These are phyloP conservation scores for Hylomyscus alleni DNA, from an alignment of 2,797 vertebrate genomes.

Conservation along the genomic window DNA sequence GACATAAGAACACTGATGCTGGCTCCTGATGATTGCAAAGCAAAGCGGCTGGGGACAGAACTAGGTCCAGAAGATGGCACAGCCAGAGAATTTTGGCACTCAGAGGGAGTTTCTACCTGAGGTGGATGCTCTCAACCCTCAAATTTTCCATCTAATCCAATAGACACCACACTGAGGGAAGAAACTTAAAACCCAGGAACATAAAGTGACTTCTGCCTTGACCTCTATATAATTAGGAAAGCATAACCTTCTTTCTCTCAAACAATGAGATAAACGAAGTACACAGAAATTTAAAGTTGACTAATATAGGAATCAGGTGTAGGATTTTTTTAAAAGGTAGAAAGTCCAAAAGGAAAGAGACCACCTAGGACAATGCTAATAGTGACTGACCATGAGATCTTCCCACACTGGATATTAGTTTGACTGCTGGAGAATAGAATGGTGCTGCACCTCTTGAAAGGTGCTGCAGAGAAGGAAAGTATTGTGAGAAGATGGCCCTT, in stretches of 20 bases:
- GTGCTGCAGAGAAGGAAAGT: neutral
- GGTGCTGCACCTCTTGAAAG: neutral
- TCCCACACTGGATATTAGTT: neutral
- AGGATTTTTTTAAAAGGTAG: neutral
- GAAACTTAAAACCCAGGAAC: neutral
- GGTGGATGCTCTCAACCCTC: neutral
- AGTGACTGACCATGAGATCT: neutral
- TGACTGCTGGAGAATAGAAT: neutral
- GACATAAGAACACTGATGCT: neutral
- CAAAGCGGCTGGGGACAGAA: neutral
- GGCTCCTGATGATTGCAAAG: neutral
- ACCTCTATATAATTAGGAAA: neutral
- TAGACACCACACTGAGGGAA: neutral
- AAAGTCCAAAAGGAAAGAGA: constrained; percentile 28
- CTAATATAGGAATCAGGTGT: neutral
- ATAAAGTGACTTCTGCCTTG: neutral
- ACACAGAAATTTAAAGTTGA: constrained; percentile 7
- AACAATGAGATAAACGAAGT: neutral
- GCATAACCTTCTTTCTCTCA: constrained; percentile 5
- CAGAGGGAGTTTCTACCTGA: neutral
- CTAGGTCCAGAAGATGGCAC: neutral
- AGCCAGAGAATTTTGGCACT: neutral
- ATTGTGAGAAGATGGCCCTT: neutral
- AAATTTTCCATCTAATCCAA: neutral
- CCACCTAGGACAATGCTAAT: neutral